phyloP scores from a whole-genome alignment of 1,140 invertebrate genomes.

The Colletes latitarsis region DNA sequence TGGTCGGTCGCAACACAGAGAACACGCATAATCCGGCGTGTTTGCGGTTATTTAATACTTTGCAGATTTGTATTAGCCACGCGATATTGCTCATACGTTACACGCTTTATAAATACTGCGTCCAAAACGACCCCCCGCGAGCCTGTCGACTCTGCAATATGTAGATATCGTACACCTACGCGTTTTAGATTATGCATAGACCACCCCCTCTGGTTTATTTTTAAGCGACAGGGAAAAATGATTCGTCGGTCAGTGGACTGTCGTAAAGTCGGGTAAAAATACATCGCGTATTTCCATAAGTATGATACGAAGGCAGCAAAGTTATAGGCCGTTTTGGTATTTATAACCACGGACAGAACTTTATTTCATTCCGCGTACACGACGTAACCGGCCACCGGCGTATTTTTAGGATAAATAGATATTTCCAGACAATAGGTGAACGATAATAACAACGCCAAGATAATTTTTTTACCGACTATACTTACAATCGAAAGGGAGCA shows the following conservation, averaged over 20 bases:
- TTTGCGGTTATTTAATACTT: constrained; percentile 33
- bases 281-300: background rate
- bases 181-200: background rate
- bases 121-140: background rate
- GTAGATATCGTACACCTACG: background rate
- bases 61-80: constrained; percentile 20
- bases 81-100: constrained; percentile 17
- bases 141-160: background rate
- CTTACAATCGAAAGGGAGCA: background rate
- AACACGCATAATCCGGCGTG: background rate
- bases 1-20: background rate
- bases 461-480: background rate
- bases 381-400: background rate
- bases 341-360: constrained; percentile 22
- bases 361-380: background rate
- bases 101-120: constrained; percentile 10
- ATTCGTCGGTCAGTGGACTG: background rate
- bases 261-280: constrained; percentile 23
- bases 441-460: constrained; percentile 11
- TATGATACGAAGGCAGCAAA: background rate
- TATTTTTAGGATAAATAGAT: constrained; percentile 21
- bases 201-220: constrained; percentile 6
- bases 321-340: constrained; percentile 19
- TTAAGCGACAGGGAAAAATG: background rate
- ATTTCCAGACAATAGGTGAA: constrained; percentile 7